phyloP scores from a whole-genome alignment of 2,888 invertebrate species.

The Megaustenia siamemsis region DNA sequence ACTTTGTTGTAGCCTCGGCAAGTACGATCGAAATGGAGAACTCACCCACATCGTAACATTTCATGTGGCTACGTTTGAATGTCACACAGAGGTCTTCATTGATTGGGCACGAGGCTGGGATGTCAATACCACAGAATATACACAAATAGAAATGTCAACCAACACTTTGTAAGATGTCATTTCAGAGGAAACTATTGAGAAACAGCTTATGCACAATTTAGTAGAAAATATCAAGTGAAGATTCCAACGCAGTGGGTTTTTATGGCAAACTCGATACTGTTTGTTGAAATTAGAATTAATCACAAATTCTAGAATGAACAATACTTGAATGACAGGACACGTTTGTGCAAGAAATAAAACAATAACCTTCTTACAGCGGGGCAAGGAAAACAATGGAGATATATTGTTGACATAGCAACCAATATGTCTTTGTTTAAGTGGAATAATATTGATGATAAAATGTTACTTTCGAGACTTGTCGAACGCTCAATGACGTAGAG shows the following conservation, averaged over 20 bases:
- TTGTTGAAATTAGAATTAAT: too few relatives aligned
- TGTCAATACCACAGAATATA: not conserved
- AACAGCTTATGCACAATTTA: not conserved
- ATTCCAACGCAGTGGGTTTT: not conserved
- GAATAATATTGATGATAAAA: too few relatives aligned
- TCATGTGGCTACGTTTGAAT: not conserved
- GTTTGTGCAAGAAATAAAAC: too few relatives aligned
- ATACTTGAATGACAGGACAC: too few relatives aligned
- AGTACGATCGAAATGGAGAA: not conserved
- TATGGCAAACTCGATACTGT: not conserved
- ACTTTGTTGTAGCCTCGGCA: too few relatives aligned
- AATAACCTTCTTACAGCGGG: too few relatives aligned
- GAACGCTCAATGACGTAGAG: too few relatives aligned
- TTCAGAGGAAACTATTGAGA: not conserved
- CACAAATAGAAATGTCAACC: not conserved
- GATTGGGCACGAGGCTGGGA: not conserved
- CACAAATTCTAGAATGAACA: too few relatives aligned
- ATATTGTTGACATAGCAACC: too few relatives aligned
- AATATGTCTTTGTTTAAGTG: too few relatives aligned
- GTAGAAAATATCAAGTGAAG: slow-evolving; percentile 8
- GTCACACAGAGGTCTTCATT: not conserved
- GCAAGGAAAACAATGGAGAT: too few relatives aligned
- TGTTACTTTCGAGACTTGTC: too few relatives aligned
- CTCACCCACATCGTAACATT: not conserved
- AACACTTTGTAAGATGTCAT: not conserved